These are phyloP conservation scores for Pelobates fuscus DNA, from an alignment of 2,113 vertebrate genomes.

Conservation along the genomic window DNA sequence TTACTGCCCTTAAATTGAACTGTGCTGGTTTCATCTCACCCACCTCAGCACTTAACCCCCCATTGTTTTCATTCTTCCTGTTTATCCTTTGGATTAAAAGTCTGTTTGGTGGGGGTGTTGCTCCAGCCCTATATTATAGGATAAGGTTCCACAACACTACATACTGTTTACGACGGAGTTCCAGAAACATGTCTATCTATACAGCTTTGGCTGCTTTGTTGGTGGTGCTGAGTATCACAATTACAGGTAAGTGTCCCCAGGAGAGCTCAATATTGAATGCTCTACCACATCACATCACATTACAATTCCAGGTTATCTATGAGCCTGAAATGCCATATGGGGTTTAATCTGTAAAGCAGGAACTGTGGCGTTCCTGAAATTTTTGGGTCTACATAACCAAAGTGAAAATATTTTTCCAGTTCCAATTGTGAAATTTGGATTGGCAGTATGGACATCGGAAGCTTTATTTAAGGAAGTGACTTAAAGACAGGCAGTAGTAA, in stretches of 20 bases:
- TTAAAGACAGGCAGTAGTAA: too few relatives aligned
- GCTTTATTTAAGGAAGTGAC: too few relatives aligned
- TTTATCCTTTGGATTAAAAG: slow-evolving; percentile 12
- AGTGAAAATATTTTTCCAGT: too few relatives aligned
- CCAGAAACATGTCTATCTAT: background rate
- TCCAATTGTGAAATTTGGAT: too few relatives aligned
- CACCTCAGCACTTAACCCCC: background rate
- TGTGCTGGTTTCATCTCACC: background rate
- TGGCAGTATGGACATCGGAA: too few relatives aligned
- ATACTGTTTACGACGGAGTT: background rate
- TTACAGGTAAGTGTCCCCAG: slow-evolving; percentile 52
- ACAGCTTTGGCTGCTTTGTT: background rate
- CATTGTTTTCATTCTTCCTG: slow-evolving; percentile 27
- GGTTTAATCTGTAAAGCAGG: too few relatives aligned
- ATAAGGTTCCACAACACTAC: background rate
- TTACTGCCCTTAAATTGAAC: background rate
- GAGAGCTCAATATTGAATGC: too few relatives aligned
- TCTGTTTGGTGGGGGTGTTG: background rate
- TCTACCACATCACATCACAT: too few relatives aligned
- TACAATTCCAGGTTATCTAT: too few relatives aligned
- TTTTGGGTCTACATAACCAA: too few relatives aligned
- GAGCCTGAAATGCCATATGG: too few relatives aligned
- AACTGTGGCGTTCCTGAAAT: too few relatives aligned
- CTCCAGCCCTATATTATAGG: background rate
- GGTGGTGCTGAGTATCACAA: background rate